Evolutionary conservation across 2,113 vertebrate genomes (phyloP), one percentile per base, ranked within the genome.

Genomic region (Mobula hypostoma): DNA sequence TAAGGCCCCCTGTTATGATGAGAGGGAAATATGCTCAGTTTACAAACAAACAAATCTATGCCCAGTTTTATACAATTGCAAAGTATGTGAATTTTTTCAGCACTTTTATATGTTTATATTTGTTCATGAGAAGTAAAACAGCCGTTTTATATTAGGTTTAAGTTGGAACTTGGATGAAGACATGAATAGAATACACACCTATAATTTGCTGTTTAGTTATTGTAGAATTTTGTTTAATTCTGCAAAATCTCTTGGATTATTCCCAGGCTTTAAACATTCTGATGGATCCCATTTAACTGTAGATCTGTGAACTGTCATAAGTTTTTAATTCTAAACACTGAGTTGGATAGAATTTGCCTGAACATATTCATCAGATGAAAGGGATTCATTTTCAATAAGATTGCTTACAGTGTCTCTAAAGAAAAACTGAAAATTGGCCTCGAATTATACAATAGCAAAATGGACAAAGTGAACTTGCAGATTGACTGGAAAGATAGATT

Each of bases 391-490:
- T 91, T 91, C 63, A 91, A 19, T 21, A 91, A 91, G 32, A 36
- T 68, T 87, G 48, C 61, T 24, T 87, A 87, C 48, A 68, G 63
- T 91, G 61, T 66, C 63, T 63, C 79, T 83, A 63, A 29, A 66
- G 79, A 79, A 94, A 80, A 40, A 32, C 36, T 94, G 76, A 24
- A 94, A 83, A 68, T 91, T 56, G 29, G 87, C 29, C 68, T 66
- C 21, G 63, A 70, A 68, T 80, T 83, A 79, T 72, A 63, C 85
- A 79, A 63, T 27, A 70, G 94, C 78, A 68, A 68, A 68, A 94
- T 70, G 61, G 85, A n/a, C 68, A 63, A 79, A 70, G 83, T 94
- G 78, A 32, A 66, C 83, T 80, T 94, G 78, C 61, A 70, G 63
- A 40, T 63, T 82, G 61, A 83, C 94, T 63, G 40, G n/a, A 27